Percentiles rank a stretch among this genome's conserved stretches.
Evolutionary conservation across 2,888 invertebrate genomes (phyloP).

Genomic region (Lasioglossum calceatum): DNA sequence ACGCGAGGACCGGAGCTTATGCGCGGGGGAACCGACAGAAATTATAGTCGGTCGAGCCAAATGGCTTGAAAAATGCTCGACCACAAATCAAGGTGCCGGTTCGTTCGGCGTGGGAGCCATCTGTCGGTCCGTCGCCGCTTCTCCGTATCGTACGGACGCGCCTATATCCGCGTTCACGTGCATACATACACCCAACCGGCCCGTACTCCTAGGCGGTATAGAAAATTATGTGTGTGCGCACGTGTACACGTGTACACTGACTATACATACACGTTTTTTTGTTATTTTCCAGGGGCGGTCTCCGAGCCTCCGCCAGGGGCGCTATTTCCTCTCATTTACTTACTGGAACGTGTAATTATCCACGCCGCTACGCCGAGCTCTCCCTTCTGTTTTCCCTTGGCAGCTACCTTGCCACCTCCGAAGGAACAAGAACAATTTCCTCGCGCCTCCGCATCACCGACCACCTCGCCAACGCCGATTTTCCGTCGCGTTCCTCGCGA

Average conservation of each 20-base stretch:
- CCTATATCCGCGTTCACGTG: not conserved
- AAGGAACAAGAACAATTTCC: not conserved
- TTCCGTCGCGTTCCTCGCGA: not conserved
- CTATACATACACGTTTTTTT: constrained; percentile 15
- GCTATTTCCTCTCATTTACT: constrained; percentile 72
- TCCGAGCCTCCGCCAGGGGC: constrained; percentile 62
- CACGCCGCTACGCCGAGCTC: constrained; percentile 20
- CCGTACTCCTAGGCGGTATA: not conserved
- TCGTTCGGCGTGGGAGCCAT: constrained; percentile 74
- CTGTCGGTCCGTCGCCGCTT: constrained; percentile 68
- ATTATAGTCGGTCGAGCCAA: constrained; percentile 77
- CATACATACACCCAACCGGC: not conserved
- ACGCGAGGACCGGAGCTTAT: constrained; percentile 59
- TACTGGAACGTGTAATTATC: constrained; percentile 72
- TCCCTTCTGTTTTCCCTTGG: not conserved
- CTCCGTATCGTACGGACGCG: not conserved
- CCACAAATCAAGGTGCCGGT: constrained; percentile 82
- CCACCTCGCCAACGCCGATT: not conserved
- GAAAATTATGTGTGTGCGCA: not conserved
- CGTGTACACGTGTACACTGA: not conserved
- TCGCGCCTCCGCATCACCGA: not conserved
- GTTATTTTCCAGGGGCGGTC: constrained; percentile 57
- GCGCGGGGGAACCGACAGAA: constrained; percentile 67
- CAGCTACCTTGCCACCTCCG: not conserved
- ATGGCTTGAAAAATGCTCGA: constrained; percentile 82